Conservation (phyloP, 2,888 invertebrate species). For the Blomia tropicalis region DNA sequence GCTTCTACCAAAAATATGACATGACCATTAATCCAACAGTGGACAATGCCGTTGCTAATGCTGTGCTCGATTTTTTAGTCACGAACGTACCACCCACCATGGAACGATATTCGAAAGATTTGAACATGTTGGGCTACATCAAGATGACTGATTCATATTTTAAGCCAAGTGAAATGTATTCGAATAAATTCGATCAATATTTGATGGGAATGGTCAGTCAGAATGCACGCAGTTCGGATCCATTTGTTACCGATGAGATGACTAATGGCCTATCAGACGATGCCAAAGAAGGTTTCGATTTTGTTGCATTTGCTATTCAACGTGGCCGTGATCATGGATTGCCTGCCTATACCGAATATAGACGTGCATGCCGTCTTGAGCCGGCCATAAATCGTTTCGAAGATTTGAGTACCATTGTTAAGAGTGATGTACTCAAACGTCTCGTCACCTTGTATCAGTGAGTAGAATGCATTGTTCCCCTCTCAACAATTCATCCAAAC, state of each 20-base stretch:
- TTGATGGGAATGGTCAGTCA: slow-evolving; percentile 38
- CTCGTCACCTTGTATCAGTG: slow-evolving; percentile 53
- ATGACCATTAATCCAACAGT: slow-evolving; percentile 61
- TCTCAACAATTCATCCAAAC: too few relatives aligned
- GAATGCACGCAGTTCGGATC: slow-evolving; percentile 33
- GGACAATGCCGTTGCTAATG: slow-evolving; percentile 58
- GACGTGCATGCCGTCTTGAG: slow-evolving; percentile 48
- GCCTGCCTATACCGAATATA: slow-evolving; percentile 51
- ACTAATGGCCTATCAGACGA: slow-evolving; percentile 36
- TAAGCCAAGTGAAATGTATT: slow-evolving; percentile 42
- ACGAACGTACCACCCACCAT: slow-evolving; percentile 30
- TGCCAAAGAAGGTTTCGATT: slow-evolving; percentile 29
- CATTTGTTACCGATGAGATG: slow-evolving; percentile 38
- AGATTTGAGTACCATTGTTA: slow-evolving; percentile 45
- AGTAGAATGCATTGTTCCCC: slow-evolving; percentile 28
- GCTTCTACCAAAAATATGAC: slow-evolving; percentile 62
- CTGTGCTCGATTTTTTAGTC: slow-evolving; percentile 53
- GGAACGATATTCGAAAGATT: slow-evolving; percentile 28
- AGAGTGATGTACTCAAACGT: slow-evolving; percentile 45
- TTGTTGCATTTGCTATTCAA: slow-evolving; percentile 45
- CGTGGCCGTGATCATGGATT: slow-evolving; percentile 63
- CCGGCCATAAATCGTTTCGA: slow-evolving; percentile 40
- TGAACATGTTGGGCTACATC: slow-evolving; percentile 29
- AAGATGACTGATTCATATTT: slow-evolving; percentile 36
- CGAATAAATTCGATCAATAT: slow-evolving; percentile 40